Evolutionary conservation across 2,113 vertebrate genomes (phyloP), one percentile per base, ranked within the genome.

Genomic region (Centropus bengalensis): DNA sequence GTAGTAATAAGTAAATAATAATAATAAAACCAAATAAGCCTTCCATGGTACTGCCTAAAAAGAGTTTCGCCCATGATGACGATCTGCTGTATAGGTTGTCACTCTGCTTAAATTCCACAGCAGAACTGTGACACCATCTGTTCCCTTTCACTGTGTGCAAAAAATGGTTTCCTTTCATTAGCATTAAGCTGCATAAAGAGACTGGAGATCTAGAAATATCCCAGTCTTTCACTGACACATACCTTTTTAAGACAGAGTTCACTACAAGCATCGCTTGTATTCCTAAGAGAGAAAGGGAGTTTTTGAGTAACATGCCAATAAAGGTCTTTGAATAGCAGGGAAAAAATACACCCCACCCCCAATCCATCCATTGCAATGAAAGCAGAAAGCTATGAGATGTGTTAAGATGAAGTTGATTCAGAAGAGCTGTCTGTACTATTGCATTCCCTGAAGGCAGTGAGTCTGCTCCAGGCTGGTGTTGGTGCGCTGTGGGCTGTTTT

Each of bases 61-160:
- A 82, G 90, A 71, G 81, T 89, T 95, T 95, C 54, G 78, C 82
- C 91, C 88, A 36, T 90, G 86, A 74, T 92, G 88, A 80, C 80
- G 93, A 89, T 95, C 88, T 95, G 93, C 79, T 90, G 92, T 95
- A 95, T 94, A 96, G 94, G 85, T 95, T 94, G 93, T 95, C 94
- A 95, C 93, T 94, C 93, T 94, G 91, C 92, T 97, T 96, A 95
- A 96, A 96, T 97, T 96, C 94, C 93, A 94, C 89, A 94, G 94
- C 94, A 91, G 89, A 97, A 96, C 96, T 94, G 91, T 96, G 96
- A 93, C 96, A 96, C 97, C 95, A 96, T 97, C 95, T 96, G 95
- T 96, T 97, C 91, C 88, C 93, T 95, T 95, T 93, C 96, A 97
- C 90, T 93, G 90, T 91, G 96, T 86, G 91, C 91, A 95, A 96